A percentile compares a stretch with the other conserved stretches of the same genome.
phyloP scores from a whole-genome alignment of 1,140 invertebrate species.

The Drosophila asahinai region DNA sequence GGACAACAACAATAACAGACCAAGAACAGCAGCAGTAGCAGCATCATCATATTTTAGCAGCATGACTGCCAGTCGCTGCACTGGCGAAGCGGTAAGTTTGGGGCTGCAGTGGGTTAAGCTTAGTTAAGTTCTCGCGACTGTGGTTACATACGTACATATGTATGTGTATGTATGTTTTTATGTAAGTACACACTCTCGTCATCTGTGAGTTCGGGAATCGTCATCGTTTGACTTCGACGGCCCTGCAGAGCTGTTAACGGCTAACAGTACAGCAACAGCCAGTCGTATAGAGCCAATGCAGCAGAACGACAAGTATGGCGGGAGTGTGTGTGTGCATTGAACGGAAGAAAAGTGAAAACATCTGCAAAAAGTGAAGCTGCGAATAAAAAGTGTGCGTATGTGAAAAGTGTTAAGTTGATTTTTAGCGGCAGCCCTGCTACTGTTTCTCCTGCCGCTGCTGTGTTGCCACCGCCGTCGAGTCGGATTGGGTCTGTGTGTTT shows the following conservation, averaged over 20 bases:
- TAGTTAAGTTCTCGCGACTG: constrained; percentile 13
- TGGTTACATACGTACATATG: constrained; percentile 18
- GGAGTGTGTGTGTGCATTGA: not conserved
- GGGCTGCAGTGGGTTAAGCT: constrained; percentile 1
- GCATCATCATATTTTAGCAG: constrained; percentile 16
- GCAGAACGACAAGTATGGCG: constrained; percentile 4
- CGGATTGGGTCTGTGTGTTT: constrained; percentile 54
- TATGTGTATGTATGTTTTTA: constrained; percentile 31
- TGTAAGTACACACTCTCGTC: constrained; percentile 34
- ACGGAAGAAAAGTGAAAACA: constrained; percentile 13
- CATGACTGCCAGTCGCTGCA: constrained; percentile 45
- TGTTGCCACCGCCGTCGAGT: constrained; percentile 24
- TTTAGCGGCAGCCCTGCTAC: constrained; percentile 10
- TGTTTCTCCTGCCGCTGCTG: constrained; percentile 20
- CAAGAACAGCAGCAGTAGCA: constrained; percentile 18
- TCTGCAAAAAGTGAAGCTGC: constrained; percentile 13
- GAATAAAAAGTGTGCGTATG: not conserved
- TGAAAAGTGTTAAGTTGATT: constrained; percentile 6
- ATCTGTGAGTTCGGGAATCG: constrained; percentile 15
- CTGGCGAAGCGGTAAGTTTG: constrained; percentile 64
- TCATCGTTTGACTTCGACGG: constrained; percentile 18
- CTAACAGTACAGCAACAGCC: constrained; percentile 52
- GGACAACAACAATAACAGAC: constrained; percentile 30
- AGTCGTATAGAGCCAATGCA: constrained; percentile 25
- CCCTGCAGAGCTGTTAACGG: constrained; percentile 31